Evolutionary conservation across 2,888 invertebrate species (phyloP).

Genomic region (Cotesia congregata): DNA sequence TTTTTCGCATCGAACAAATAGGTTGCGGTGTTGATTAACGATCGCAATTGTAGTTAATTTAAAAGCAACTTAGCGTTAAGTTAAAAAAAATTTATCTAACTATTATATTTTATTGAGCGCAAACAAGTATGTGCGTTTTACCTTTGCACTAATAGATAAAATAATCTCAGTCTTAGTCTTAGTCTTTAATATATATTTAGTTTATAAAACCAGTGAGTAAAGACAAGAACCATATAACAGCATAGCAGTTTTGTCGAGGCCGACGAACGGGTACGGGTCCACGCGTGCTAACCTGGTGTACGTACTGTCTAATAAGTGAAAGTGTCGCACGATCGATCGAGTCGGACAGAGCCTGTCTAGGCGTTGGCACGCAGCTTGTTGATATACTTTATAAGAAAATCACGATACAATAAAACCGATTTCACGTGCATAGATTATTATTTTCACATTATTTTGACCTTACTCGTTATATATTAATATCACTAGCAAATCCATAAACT

Average conservation of each 20-base stretch:
- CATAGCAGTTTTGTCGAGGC: slow-evolving; percentile 21
- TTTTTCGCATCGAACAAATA: background rate
- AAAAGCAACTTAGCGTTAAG: background rate
- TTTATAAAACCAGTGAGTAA: background rate
- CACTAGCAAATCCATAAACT: background rate
- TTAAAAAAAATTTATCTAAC: background rate
- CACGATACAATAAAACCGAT: slow-evolving; percentile 20
- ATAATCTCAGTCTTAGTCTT: background rate
- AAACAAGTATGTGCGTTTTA: background rate
- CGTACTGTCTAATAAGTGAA: slow-evolving; percentile 46
- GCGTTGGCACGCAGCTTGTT: slow-evolving; percentile 34
- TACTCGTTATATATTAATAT: slow-evolving; percentile 23
- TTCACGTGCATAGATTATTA: slow-evolving; percentile 35
- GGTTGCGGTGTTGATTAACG: slow-evolving; percentile 3
- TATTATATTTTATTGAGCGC: background rate
- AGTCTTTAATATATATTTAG: background rate
- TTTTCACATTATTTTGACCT: slow-evolving; percentile 42
- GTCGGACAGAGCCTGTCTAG: slow-evolving; percentile 37
- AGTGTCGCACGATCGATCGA: slow-evolving; percentile 50
- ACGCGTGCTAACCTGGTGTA: slow-evolving; percentile 17
- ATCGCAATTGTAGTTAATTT: background rate
- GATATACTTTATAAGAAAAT: slow-evolving; percentile 40
- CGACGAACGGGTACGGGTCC: slow-evolving; percentile 19
- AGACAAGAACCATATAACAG: slow-evolving; percentile 15
- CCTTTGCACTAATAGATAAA: background rate